phyloP scores from a whole-genome alignment of 2,113 vertebrate species.

The Bettongia penicillata region DNA sequence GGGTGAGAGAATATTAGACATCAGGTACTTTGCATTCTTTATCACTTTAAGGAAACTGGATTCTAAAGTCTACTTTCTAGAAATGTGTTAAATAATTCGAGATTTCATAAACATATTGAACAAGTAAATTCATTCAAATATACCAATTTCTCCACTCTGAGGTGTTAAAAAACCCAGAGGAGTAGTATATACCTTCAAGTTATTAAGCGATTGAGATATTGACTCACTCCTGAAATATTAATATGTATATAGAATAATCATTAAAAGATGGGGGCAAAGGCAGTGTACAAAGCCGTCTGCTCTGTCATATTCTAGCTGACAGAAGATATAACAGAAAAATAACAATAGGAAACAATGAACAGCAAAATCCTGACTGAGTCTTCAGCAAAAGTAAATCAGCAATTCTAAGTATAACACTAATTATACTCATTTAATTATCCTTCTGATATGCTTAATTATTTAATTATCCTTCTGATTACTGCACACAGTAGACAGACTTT shows the following conservation, averaged over 20 bases:
- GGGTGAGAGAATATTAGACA: not conserved
- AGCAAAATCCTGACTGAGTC: not conserved
- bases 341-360: not conserved
- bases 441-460: not conserved
- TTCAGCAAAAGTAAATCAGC: not conserved
- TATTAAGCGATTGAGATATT: conserved; percentile 6
- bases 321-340: not conserved
- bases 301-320: not conserved
- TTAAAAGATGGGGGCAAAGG: not conserved
- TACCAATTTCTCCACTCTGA: not conserved
- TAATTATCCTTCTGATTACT: not conserved
- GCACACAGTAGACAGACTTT: not conserved
- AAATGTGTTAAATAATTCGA: not conserved
- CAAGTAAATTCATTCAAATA: not conserved
- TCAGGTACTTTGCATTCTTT: not conserved
- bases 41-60: not conserved
- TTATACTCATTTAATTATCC: not conserved
- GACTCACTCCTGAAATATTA: not conserved
- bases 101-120: not conserved
- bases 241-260: not conserved
- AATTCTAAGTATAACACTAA: not conserved
- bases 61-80: not conserved
- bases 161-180: not conserved
- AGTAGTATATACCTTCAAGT: not conserved
- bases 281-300: not conserved